phyloP scores from a whole-genome alignment of 2,113 vertebrate genomes.

The Bungarus multicinctus region DNA sequence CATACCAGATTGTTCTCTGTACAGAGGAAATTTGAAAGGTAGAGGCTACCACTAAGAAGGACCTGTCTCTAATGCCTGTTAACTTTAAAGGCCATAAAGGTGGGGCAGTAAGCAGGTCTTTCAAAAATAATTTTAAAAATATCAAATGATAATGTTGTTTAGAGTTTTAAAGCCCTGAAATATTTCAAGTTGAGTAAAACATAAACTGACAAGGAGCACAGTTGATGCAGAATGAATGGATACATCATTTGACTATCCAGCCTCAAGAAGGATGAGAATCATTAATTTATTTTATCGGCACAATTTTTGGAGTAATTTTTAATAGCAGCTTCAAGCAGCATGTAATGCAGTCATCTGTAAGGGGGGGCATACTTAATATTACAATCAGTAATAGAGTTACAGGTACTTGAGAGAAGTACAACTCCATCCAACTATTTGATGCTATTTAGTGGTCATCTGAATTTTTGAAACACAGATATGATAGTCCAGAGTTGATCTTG shows the following conservation, averaged over 20 bases:
- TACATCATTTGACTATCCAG: not conserved
- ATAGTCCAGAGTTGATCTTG: not conserved
- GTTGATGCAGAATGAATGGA: not conserved
- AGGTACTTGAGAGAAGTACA: not conserved
- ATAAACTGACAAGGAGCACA: not conserved
- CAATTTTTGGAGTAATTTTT: not conserved
- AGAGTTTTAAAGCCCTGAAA: not conserved
- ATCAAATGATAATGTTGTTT: not conserved
- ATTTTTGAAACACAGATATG: not conserved
- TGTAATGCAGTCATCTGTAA: not conserved
- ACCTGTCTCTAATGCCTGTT: not conserved
- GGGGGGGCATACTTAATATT: not conserved
- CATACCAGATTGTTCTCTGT: not conserved
- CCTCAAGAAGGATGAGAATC: not conserved
- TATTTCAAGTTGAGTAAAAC: not conserved
- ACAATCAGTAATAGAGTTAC: not conserved
- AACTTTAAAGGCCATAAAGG: too few species aligned
- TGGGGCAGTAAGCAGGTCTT: too few species aligned
- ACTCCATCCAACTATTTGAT: not conserved
- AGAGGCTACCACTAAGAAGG: not conserved
- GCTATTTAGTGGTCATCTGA: not conserved
- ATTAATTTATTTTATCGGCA: not conserved
- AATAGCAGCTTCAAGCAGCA: not conserved
- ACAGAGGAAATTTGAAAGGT: not conserved
- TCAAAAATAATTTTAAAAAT: too few species aligned